phyloP scores from a whole-genome alignment of 2,113 vertebrate species.

The Tonatia bakeri region DNA sequence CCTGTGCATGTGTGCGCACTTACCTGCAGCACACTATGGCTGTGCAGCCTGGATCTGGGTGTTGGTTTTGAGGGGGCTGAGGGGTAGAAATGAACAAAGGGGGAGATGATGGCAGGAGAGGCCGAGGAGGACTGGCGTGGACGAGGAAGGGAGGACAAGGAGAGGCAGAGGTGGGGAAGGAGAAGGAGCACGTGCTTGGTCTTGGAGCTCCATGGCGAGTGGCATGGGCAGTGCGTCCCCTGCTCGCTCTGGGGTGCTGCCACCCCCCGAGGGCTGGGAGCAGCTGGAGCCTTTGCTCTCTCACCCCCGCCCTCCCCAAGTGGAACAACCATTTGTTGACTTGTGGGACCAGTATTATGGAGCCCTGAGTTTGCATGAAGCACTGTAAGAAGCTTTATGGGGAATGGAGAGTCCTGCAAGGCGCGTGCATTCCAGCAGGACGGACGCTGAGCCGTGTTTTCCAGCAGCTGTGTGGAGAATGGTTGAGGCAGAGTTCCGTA shows the following conservation, averaged over 20 bases:
- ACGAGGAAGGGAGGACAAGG: not conserved
- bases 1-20: accelerated
- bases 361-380: not conserved
- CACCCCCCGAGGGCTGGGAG: not conserved
- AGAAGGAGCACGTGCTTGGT: accelerated
- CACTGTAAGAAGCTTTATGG: not conserved
- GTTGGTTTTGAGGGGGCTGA: too few relatives aligned
- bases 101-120: not conserved
- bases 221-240: not conserved
- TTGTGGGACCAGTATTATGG: not conserved
- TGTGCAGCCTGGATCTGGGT: not conserved
- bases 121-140: not conserved
- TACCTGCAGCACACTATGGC: accelerated
- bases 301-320: not conserved
- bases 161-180: not conserved
- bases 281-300: too few relatives aligned
- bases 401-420: not conserved
- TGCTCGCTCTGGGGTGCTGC: not conserved
- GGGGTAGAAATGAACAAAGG: not conserved
- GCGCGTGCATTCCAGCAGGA: too few relatives aligned
- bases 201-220: not conserved
- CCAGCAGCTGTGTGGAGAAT: not conserved
- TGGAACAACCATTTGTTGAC: not conserved
- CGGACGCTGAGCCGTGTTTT: not conserved
- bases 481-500: not conserved